Evolutionary conservation across 1,140 invertebrate species (phyloP).

Genomic region (Archegozetes longisetosus): DNA sequence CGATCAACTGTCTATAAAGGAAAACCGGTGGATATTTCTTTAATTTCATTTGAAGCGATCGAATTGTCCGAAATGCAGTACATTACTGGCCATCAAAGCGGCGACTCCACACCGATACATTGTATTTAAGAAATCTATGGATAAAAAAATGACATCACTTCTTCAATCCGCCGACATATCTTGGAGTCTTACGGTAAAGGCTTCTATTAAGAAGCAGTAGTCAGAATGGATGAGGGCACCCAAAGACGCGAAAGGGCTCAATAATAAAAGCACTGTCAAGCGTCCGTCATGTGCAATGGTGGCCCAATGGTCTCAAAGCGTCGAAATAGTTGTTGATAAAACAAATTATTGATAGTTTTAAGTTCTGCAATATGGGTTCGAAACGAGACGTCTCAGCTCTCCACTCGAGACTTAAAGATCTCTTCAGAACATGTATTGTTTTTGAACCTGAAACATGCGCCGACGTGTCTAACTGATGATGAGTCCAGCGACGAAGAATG

Average conservation of each 20-base stretch:
- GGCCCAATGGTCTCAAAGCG: background rate
- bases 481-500: background rate
- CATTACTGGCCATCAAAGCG: background rate
- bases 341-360: background rate
- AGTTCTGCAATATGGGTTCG: background rate
- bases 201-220: conserved; percentile 19
- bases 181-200: conserved; percentile 26
- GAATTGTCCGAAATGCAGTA: background rate
- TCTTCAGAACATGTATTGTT: background rate
- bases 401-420: background rate
- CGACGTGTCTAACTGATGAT: background rate
- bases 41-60: background rate
- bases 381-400: background rate
- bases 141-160: background rate
- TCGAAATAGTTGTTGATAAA: background rate
- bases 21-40: background rate
- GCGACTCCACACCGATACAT: background rate
- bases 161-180: conserved; percentile 26
- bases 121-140: background rate
- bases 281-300: background rate
- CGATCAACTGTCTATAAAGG: background rate
- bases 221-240: conserved; percentile 19
- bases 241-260: background rate
- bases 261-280: background rate
- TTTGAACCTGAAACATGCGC: background rate